Base-by-base conservation (phyloP, 2,797 vertebrate genomes). In the Rhinoraja longicauda region DNA sequence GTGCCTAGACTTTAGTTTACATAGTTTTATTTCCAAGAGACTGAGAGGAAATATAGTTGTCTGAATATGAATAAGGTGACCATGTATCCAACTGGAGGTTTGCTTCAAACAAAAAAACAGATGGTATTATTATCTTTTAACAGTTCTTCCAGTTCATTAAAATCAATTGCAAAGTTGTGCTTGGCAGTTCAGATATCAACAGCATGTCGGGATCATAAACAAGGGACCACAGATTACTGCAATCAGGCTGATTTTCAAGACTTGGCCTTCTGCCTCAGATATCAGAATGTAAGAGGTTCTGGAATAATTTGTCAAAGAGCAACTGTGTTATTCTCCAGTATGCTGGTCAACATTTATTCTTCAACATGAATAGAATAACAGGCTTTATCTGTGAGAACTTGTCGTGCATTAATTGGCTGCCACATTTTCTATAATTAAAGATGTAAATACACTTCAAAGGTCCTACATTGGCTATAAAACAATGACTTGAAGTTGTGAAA, bases 171-270 rank as follows among this genome's bases (percentile, higher is more conserved):
- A 84, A 84, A 70, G 53, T 90, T 32, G 32, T 67, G 64, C 64
- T 90, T 90, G 86, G 62, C 86, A 67, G 29, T 90, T 90, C 62
- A 39, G 7, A 90, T 90, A 90, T 39, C 64, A 90, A 39, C 64
- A 36, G 9, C n/a, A 67, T 90, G n/a, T 90, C 67, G 32, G 67
- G 36, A 90, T 90, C 64, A 36, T 90, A n/a, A 70, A 67, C 86
- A 21, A 90, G 86, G 86, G 86, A 90, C 36, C 62, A 90, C 8
- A 67, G 36, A 90, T 90, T 67, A 70, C 32, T 36, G 21, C 19
- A 64, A 90, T 70, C 86, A 90, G 59, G 64, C 21, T 70, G 17
- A 90, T 21, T 90, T 70, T 90, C 62, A 24, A 70, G 64, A 70
- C 17, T 24, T 36, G 64, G 59, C 64, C 64, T 90, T 21, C 64